Base-by-base conservation (phyloP, 2,888 invertebrate species). In the Xestia c-nigrum region DNA sequence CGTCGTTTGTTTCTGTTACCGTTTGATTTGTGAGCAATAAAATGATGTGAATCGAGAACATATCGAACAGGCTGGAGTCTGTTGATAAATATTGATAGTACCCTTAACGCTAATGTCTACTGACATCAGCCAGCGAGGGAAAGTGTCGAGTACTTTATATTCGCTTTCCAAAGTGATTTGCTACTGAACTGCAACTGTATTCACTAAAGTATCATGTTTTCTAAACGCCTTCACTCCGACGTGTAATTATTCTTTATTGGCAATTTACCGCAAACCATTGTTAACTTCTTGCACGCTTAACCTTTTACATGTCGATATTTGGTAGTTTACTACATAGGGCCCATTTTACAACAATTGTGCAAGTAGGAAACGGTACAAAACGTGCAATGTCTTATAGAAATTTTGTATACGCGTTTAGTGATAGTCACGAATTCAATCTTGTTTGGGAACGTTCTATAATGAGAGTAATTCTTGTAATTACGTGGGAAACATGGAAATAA, bases 361-460 rank as follows among this genome's bases (percentile, higher is more conserved):
- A 90, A 91, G 78, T 72, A 89, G 83, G 86, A 89, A 90, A 88
- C 79, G 83, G 85, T 83, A 76, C 86, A 87, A 85, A 87, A 90
- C 90, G 91, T 92, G 92, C 85, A 81, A 78, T 87, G 85, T 86
- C 87, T 84, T 89, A 86, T 84, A 89, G 86, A 87, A 88, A 90
- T 90, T 90, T 90, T 74, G 85, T 89, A 84, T 89, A 91, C 88
- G 84, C 84, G 89, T 89, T 91, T 91, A 88, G 89, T 82, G 88
- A 90, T 89, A 89, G 92, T 94, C 93, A 94, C 92, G 93, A 92
- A 89, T 90, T 91, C 88, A 88, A 91, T 91, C 89, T 89, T 74
- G 83, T 85, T 88, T 86, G 81, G 81, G 83, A 88, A 86, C 83
- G 81, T 46, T 87, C 75, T 66, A 74, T 85, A 88, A 90, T 90